Percentiles rank a stretch among this genome's conserved stretches.
Conservation (phyloP, 1,140 invertebrate genomes). For the Pseudomyrmex dendroicus region DNA sequence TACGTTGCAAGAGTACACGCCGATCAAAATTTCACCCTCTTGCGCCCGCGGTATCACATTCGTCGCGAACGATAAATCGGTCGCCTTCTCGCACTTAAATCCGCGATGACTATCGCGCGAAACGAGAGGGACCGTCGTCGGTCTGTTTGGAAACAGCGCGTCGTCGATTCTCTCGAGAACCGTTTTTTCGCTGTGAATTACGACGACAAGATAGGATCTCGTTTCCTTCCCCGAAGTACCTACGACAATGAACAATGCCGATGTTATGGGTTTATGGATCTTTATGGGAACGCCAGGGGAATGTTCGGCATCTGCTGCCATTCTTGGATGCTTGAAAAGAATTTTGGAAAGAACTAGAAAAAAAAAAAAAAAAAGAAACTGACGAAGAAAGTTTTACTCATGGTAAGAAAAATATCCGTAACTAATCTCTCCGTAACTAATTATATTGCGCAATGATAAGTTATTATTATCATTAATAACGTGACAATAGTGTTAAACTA, state of each 20-base stretch:
- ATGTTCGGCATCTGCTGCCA: not conserved
- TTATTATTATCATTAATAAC: too few relatives aligned
- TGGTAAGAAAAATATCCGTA: too few relatives aligned
- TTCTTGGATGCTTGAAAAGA: not conserved
- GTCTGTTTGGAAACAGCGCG: slow-evolving; percentile 36
- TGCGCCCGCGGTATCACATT: slow-evolving; percentile 56
- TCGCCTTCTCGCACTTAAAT: slow-evolving; percentile 9
- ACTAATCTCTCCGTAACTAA: too few relatives aligned
- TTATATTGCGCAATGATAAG: too few relatives aligned
- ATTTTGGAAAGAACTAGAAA: not conserved
- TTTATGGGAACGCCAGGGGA: too few relatives aligned
- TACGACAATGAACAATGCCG: not conserved
- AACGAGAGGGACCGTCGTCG: not conserved
- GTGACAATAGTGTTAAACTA: too few relatives aligned
- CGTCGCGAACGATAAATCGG: slow-evolving; percentile 59
- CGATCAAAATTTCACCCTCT: slow-evolving; percentile 62
- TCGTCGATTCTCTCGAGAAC: not conserved
- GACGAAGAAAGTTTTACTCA: too few relatives aligned
- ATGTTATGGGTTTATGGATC: too few relatives aligned
- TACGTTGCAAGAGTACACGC: slow-evolving; percentile 17
- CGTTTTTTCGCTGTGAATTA: slow-evolving; percentile 13
- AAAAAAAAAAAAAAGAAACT: not conserved
- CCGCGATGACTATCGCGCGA: slow-evolving; percentile 33
- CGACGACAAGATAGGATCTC: slow-evolving; percentile 20
- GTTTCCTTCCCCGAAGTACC: not conserved